phyloP scores from a whole-genome alignment of 2,888 invertebrate species.

The Erpobdella octoculata region DNA sequence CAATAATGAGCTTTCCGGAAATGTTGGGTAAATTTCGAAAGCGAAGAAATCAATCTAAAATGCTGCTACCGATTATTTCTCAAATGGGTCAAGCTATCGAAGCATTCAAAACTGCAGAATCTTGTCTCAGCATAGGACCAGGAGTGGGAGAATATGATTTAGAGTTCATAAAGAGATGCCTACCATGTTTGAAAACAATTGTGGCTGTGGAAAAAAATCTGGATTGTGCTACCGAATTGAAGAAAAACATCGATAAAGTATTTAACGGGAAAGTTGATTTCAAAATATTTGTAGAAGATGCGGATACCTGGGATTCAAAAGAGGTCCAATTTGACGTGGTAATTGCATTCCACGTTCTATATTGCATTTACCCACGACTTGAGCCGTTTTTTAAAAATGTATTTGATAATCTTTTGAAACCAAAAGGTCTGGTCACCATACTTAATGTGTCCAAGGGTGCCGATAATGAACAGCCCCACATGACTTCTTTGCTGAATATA shows the following conservation, averaged over 20 bases:
- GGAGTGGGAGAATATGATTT: conserved; percentile 12
- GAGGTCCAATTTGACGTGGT: not conserved
- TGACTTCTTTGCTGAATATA: conserved; percentile 6
- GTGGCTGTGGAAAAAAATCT: conserved; percentile 2
- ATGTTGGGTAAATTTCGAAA: conserved; percentile 2
- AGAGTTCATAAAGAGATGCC: not conserved
- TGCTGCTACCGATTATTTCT: not conserved
- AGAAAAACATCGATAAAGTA: not conserved
- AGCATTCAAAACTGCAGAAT: not conserved
- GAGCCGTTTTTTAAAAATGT: not conserved
- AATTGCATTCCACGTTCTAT: not conserved
- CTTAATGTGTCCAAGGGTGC: not conserved
- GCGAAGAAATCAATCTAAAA: conserved; percentile 11
- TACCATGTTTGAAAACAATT: not conserved
- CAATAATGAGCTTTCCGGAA: not conserved
- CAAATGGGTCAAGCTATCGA: not conserved
- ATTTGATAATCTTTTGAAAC: not conserved
- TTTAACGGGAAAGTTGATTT: not conserved
- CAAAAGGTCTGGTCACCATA: not conserved
- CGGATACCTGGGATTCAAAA: not conserved
- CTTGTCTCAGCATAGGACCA: conserved; percentile 6
- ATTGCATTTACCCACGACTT: not conserved
- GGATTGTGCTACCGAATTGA: not conserved
- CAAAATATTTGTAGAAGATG: not conserved
- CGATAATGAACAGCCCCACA: not conserved